phyloP scores from a whole-genome alignment of 2,888 invertebrate genomes.

The Macropis europaea region DNA sequence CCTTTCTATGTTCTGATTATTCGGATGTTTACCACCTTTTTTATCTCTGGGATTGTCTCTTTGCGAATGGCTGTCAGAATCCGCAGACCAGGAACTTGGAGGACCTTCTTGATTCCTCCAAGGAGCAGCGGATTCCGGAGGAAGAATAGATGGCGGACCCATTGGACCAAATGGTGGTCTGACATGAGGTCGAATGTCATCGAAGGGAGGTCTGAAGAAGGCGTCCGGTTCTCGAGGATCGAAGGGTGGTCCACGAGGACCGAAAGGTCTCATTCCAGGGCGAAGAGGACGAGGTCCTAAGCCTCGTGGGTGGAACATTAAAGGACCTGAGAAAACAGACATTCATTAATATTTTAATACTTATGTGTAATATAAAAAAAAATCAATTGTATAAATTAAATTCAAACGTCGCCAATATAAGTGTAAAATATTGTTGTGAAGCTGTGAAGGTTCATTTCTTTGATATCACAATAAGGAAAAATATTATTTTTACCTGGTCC shows the following conservation, averaged over 20 bases:
- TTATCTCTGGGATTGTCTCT: constrained; percentile 57
- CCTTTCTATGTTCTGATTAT: constrained; percentile 50
- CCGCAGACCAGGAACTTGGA: constrained; percentile 61
- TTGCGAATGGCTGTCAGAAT: constrained; percentile 29
- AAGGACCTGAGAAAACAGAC: constrained; percentile 68
- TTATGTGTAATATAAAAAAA: neutral
- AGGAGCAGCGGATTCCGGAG: constrained; percentile 61
- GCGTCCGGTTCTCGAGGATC: constrained; percentile 72
- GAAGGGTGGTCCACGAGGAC: constrained; percentile 73
- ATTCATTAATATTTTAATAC: neutral
- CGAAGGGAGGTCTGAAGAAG: constrained; percentile 74
- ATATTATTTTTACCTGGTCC: constrained; percentile 71
- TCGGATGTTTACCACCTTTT: constrained; percentile 48
- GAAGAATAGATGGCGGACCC: constrained; percentile 60
- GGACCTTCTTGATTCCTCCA: constrained; percentile 70
- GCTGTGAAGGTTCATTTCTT: neutral
- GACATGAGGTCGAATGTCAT: constrained; percentile 69
- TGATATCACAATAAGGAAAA: neutral
- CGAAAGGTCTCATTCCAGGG: constrained; percentile 75
- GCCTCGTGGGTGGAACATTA: constrained; percentile 78
- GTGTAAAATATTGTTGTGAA: neutral
- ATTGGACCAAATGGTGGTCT: constrained; percentile 66
- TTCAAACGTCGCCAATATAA: no score
- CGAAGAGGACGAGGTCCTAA: constrained; percentile 78
- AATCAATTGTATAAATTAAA: no score